Evolutionary conservation across 2,113 vertebrate species (phyloP).

Genomic region (Odocoileus virginianus): DNA sequence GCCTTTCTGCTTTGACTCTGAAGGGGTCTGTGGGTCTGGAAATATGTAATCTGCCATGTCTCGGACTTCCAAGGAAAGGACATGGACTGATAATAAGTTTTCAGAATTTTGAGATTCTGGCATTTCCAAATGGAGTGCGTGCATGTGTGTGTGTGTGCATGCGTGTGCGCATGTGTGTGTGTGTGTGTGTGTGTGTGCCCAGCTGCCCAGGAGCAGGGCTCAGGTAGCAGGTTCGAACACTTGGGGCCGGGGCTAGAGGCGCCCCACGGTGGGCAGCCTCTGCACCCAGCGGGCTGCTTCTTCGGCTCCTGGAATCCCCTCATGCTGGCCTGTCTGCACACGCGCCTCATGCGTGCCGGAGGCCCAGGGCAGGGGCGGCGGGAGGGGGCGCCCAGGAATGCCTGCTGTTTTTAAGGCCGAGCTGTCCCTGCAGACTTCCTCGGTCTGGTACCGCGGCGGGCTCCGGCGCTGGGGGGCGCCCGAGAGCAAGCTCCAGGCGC

Average conservation of each 20-base stretch:
- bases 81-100: neutral
- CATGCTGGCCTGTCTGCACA: conserved; percentile 46
- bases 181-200: too few species aligned
- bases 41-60: accelerated
- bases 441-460: neutral
- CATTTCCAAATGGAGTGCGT: neutral
- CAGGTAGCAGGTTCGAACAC: neutral
- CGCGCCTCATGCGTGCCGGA: neutral
- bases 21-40: neutral
- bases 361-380: neutral
- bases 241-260: neutral
- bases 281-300: neutral
- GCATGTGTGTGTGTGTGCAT: neutral
- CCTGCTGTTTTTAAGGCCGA: conserved; percentile 34
- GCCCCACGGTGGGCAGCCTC: neutral
- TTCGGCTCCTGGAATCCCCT: conserved; percentile 47
- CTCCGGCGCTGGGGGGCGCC: neutral
- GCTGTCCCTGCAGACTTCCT: conserved; percentile 26
- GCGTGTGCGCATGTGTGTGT: too few species aligned
- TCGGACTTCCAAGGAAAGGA: neutral
- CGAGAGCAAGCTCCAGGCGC: neutral
- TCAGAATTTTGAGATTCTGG: neutral
- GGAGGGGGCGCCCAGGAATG: conserved; percentile 48
- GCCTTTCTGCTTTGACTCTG: neutral
- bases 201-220: neutral